Percentiles rank a stretch among this genome's conserved stretches.
Evolutionary conservation across 2,113 vertebrate genomes (phyloP).

Genomic region (Tauraco erythrolophus): DNA sequence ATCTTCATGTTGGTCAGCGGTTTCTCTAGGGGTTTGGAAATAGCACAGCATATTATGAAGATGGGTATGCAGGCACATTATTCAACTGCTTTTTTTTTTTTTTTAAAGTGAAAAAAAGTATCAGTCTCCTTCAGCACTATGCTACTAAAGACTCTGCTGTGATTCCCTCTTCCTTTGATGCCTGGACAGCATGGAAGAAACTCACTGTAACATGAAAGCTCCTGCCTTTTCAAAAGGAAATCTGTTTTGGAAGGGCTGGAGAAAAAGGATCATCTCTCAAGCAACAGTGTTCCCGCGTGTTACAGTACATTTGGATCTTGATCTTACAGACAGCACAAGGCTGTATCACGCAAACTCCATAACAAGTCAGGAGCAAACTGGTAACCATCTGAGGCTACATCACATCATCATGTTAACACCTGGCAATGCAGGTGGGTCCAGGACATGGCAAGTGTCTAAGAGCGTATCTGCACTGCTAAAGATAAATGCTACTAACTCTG

Average conservation of each 20-base stretch:
- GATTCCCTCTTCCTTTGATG: background rate
- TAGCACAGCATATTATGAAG: background rate
- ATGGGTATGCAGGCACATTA: background rate
- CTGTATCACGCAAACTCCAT: fast-evolving
- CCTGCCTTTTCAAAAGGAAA: background rate
- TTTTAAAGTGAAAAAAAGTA: background rate
- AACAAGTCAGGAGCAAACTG: background rate
- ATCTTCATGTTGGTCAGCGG: conserved; percentile 91
- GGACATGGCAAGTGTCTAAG: background rate
- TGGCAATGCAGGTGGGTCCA: background rate
- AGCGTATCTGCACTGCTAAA: background rate
- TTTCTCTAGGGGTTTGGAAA: conserved; percentile 79
- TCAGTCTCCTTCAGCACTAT: background rate
- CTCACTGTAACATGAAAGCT: background rate
- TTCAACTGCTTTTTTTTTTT: background rate
- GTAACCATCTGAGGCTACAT: background rate
- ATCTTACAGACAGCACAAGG: background rate
- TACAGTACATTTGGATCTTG: background rate
- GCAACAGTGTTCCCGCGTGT: background rate
- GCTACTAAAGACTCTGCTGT: background rate
- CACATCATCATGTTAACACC: fast-evolving
- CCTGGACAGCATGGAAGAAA: background rate
- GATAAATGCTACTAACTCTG: background rate
- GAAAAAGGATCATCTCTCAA: background rate
- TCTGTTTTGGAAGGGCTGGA: background rate